phyloP scores from a whole-genome alignment of 2,888 invertebrate genomes.

The Phanerotoma sp. region DNA sequence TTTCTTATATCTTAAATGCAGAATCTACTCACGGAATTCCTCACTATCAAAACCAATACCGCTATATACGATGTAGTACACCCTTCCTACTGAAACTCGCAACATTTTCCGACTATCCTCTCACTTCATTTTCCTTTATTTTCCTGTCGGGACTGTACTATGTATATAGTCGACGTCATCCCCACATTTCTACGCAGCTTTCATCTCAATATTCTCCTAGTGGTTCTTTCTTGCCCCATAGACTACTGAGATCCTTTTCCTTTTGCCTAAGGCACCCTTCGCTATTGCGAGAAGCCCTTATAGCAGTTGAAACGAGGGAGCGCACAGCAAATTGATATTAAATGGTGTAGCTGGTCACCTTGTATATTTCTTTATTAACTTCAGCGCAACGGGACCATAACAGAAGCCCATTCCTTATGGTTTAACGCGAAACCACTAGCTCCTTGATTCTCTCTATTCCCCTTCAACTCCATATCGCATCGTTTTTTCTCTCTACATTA shows the following conservation, averaged over 20 bases:
- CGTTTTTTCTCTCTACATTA: background rate
- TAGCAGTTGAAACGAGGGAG: conserved; percentile 35
- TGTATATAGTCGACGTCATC: conserved; percentile 25
- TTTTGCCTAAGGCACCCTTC: background rate
- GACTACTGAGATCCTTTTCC: conserved; percentile 13
- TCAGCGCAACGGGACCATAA: conserved; percentile 20
- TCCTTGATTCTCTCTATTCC: conserved; percentile 5
- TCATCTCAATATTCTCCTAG: conserved; percentile 26
- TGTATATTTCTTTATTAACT: conserved; percentile 55
- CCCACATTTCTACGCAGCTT: conserved; percentile 24
- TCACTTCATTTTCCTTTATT: conserved; percentile 34
- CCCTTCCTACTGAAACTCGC: conserved; percentile 22
- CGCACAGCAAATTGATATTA: conserved; percentile 53
- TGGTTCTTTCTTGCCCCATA: conserved; percentile 19
- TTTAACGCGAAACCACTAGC: conserved; percentile 28
- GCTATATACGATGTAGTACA: conserved; percentile 27
- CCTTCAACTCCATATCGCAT: background rate
- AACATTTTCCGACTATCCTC: conserved; percentile 6
- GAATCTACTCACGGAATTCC: conserved; percentile 40
- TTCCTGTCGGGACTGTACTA: conserved; percentile 33
- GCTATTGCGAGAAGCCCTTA: conserved; percentile 20
- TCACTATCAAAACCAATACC: conserved; percentile 34
- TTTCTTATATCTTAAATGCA: conserved; percentile 15
- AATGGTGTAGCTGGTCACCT: conserved; percentile 53
- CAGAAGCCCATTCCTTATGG: conserved; percentile 34